These are phyloP conservation scores for Ceratotherium simum DNA, from an alignment of 2,113 vertebrate genomes.

Conservation along the genomic window DNA sequence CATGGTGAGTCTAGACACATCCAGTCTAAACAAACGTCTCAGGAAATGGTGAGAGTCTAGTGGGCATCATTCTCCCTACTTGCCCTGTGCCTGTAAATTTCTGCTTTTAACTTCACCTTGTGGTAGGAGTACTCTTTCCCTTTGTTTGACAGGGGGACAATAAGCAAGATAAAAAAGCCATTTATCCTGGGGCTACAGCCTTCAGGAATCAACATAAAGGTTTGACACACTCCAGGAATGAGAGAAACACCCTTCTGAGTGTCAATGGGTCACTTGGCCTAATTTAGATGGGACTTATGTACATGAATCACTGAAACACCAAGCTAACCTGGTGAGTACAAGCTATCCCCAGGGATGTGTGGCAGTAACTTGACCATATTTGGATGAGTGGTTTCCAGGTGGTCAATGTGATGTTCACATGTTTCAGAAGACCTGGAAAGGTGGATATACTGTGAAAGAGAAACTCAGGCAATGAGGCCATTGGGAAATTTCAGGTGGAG, in stretches of 20 bases:
- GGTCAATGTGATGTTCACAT: neutral
- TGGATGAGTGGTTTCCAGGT: too few relatives aligned
- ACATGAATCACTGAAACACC: neutral
- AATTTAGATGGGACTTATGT: accelerated
- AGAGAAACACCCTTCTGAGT: neutral
- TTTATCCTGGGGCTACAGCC: neutral
- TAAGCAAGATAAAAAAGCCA: neutral
- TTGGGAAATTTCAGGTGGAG: neutral
- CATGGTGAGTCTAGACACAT: neutral
- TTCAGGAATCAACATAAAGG: neutral
- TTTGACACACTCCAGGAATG: neutral
- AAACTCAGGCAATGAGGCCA: neutral
- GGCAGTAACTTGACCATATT: neutral
- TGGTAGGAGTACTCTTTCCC: neutral
- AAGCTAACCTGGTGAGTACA: neutral
- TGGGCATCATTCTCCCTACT: too few relatives aligned
- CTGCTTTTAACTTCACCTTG: neutral
- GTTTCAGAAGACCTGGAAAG: neutral
- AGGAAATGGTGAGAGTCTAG: too few relatives aligned
- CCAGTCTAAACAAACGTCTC: neutral
- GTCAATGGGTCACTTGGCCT: neutral
- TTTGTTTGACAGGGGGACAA: neutral
- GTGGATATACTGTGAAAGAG: neutral
- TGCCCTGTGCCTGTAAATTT: neutral
- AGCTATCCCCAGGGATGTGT: neutral